phyloP scores from a whole-genome alignment of 2,797 vertebrate genomes.

The Thunnus albacares region DNA sequence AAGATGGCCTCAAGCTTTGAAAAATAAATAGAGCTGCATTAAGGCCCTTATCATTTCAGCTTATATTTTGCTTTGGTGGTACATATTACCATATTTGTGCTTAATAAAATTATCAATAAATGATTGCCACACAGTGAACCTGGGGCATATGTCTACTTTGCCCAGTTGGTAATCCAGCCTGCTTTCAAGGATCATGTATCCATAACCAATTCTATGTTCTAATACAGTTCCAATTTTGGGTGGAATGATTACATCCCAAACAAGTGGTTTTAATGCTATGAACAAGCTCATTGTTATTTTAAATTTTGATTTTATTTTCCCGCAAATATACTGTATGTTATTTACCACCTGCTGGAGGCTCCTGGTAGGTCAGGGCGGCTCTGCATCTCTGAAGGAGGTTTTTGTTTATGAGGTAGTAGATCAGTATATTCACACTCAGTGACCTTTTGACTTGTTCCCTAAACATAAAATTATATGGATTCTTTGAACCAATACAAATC shows the following conservation, averaged over 20 bases:
- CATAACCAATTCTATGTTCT: not conserved
- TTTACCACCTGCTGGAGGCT: conserved; percentile 2
- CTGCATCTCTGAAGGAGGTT: not conserved
- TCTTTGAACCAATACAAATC: conserved; percentile 54
- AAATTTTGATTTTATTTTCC: not conserved
- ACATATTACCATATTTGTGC: no score
- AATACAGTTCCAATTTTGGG: not conserved
- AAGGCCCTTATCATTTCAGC: no score
- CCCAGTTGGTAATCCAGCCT: no score
- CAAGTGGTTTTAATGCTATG: not conserved
- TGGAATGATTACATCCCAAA: not conserved
- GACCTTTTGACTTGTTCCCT: conserved; percentile 51
- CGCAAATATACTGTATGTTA: not conserved
- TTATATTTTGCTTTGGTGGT: no score
- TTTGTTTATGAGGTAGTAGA: conserved; percentile 7
- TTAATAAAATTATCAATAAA: no score
- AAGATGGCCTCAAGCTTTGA: no score
- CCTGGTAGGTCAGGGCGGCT: not conserved
- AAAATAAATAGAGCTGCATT: no score
- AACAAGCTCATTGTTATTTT: no score
- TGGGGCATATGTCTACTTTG: no score
- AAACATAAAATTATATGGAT: conserved; percentile 54
- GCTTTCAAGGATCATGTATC: not conserved
- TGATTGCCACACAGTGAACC: no score
- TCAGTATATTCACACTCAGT: conserved; percentile 18